Evolutionary conservation across 1,140 invertebrate species (phyloP).

Genomic region (Doryteuthis pealeii): DNA sequence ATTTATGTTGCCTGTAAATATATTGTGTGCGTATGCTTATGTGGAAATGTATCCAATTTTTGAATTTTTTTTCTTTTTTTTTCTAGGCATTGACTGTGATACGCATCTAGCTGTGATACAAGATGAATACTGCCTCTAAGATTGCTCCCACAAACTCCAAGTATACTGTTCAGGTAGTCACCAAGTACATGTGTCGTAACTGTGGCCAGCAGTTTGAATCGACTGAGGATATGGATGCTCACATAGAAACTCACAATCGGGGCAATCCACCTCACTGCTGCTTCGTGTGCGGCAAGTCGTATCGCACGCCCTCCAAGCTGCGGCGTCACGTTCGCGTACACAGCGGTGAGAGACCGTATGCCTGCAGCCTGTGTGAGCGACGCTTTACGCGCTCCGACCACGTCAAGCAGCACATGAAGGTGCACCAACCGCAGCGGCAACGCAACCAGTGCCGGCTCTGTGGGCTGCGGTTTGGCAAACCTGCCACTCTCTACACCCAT

Average conservation of each 20-base stretch:
- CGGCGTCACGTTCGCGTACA: conserved; percentile 84
- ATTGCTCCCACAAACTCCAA: conserved; percentile 6
- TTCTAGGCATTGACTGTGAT: conserved; percentile 11
- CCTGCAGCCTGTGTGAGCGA: conserved; percentile 78
- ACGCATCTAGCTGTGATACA: conserved; percentile 4
- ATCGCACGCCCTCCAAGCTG: conserved; percentile 88
- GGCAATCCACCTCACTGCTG: conserved; percentile 70
- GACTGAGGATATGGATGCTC: conserved; percentile 43
- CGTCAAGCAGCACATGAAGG: conserved; percentile 50
- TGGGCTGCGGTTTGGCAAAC: conserved; percentile 36
- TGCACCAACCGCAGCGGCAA: conserved; percentile 42
- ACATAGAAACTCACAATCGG: conserved; percentile 37
- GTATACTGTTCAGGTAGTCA: conserved; percentile 34
- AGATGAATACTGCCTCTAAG: conserved; percentile 6
- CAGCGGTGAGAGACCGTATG: conserved; percentile 92
- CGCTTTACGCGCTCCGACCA: conserved; percentile 82
- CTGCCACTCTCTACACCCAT: conserved; percentile 11
- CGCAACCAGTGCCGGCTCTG: conserved; percentile 36
- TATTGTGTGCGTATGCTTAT: too few species aligned
- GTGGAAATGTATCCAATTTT: too few species aligned
- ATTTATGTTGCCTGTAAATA: too few species aligned
- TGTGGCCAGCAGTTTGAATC: conserved; percentile 48
- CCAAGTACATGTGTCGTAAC: conserved; percentile 45
- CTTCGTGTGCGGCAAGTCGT: conserved; percentile 80
- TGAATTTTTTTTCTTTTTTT: conserved; percentile 2